Percentiles rank a stretch among this genome's conserved stretches.
These are phyloP conservation scores for Sciurus vulgaris DNA, from an alignment of 2,797 vertebrate species.

Conservation along the genomic window DNA sequence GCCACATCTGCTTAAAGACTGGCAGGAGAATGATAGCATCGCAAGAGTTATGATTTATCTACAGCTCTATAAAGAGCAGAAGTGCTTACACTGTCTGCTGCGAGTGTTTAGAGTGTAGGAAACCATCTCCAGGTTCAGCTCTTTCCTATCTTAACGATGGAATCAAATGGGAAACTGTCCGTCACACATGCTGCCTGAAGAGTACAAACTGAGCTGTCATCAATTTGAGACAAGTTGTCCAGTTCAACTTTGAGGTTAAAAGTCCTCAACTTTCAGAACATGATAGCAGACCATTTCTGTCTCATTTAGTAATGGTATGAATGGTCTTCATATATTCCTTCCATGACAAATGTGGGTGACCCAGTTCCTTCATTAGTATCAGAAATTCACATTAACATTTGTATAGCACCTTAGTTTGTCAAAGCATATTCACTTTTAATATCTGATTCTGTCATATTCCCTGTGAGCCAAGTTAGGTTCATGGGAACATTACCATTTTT, in stretches of 20 bases:
- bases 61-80: neutral
- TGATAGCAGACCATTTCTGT: neutral
- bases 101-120: neutral
- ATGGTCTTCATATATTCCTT: neutral
- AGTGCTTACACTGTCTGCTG: neutral
- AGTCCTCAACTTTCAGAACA: neutral
- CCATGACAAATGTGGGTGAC: neutral
- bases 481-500: conserved; percentile 22
- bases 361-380: neutral
- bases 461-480: neutral
- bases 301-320: conserved; percentile 36
- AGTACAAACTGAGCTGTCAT: neutral
- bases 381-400: conserved; percentile 22
- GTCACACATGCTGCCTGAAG: conserved; percentile 25
- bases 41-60: neutral
- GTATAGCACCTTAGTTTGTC: conserved; percentile 8
- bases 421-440: conserved; percentile 33
- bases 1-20: neutral
- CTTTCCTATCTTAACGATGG: conserved; percentile 4
- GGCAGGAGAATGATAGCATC: conserved; percentile 18
- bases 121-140: conserved; percentile 19
- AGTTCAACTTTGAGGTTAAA: conserved; percentile 17
- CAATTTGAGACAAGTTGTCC: conserved; percentile 6
- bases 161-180: conserved; percentile 61
- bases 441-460: neutral